Conservation (phyloP, 2,797 vertebrate species). For the Cossypha polioptera region DNA sequence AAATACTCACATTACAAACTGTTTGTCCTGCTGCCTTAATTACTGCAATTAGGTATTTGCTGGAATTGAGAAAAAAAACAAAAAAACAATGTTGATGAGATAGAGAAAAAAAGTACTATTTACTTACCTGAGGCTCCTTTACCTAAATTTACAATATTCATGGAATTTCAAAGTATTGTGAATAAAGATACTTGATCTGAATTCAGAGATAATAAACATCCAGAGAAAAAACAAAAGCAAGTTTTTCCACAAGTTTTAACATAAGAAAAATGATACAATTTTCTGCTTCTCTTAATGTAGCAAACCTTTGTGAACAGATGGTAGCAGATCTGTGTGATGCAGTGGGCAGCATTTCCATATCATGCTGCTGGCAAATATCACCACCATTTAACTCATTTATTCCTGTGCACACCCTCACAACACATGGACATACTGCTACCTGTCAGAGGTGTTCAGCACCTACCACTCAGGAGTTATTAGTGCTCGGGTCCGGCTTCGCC, state of each 20-base stretch:
- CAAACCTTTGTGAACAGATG: constrained; percentile 52
- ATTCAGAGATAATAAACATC: neutral
- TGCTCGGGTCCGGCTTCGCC: neutral
- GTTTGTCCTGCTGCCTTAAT: neutral
- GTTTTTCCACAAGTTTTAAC: neutral
- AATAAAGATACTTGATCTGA: neutral
- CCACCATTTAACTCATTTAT: neutral
- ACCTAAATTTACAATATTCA: neutral
- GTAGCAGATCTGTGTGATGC: constrained; percentile 1
- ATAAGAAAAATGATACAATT: neutral
- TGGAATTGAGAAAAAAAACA: neutral
- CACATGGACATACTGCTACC: neutral
- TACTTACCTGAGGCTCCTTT: neutral
- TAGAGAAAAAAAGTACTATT: neutral
- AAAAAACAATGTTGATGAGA: neutral
- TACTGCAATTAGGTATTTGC: neutral
- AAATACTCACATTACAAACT: neutral
- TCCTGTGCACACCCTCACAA: neutral
- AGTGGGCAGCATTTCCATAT: constrained; percentile 56
- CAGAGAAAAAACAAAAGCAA: neutral
- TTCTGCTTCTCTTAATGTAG: neutral
- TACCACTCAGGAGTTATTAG: neutral
- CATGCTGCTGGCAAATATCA: constrained; percentile 17
- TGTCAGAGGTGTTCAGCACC: neutral
- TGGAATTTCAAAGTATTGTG: neutral